Evolutionary conservation across 2,797 vertebrate genomes (phyloP).

Genomic region (Geotrypetes seraphini): DNA sequence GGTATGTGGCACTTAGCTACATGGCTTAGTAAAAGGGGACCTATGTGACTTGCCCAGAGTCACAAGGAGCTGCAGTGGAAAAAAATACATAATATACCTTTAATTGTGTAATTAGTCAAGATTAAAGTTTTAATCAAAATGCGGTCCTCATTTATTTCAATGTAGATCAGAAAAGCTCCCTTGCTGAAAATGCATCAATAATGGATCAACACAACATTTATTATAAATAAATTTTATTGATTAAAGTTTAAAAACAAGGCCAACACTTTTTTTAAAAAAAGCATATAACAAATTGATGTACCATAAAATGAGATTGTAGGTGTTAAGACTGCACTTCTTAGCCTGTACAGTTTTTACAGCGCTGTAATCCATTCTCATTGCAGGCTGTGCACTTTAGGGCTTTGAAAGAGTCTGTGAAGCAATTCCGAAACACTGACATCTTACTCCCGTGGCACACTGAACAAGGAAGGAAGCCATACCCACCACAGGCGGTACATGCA

Average conservation of each 20-base stretch:
- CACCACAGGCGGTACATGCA: constrained; percentile 81
- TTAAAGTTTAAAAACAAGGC: constrained; percentile 19
- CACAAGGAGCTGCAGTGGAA: too few species aligned
- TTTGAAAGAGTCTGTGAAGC: constrained; percentile 97
- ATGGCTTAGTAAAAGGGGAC: too few species aligned
- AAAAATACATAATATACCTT: too few species aligned
- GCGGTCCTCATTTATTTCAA: too few species aligned
- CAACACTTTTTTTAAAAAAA: background rate
- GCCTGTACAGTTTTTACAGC: constrained; percentile 73
- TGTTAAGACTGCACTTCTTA: constrained; percentile 1
- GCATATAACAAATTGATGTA: constrained; percentile 32
- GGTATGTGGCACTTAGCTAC: too few species aligned
- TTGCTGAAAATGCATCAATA: too few species aligned
- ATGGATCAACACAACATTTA: constrained; percentile 16
- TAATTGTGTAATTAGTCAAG: too few species aligned
- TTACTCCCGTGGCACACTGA: constrained; percentile 97
- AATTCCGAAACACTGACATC: constrained; percentile 96
- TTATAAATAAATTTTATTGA: constrained; percentile 49
- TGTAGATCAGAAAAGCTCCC: too few species aligned
- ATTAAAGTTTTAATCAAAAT: too few species aligned
- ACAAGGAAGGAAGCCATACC: constrained; percentile 90
- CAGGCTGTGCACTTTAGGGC: constrained; percentile 94
- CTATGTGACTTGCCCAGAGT: too few species aligned
- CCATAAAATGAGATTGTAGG: constrained; percentile 9
- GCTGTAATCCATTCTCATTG: constrained; percentile 93